A percentile compares a stretch with the other conserved stretches of the same genome.
Evolutionary conservation across 2,797 vertebrate genomes (phyloP).

Genomic region (Tragopan temminckii): DNA sequence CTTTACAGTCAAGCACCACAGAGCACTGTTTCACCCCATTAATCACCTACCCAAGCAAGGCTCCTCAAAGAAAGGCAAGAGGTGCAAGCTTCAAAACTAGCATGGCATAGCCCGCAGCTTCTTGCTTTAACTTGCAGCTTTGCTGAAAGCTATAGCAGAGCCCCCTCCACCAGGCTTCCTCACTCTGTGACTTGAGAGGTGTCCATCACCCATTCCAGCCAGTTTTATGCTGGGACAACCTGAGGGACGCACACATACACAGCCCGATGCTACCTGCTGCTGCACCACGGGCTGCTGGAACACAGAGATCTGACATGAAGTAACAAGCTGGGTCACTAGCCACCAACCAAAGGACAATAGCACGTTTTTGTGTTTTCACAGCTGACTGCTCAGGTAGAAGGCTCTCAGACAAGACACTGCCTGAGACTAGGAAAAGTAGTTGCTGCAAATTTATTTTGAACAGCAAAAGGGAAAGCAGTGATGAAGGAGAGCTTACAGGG

Average conservation of each 20-base stretch:
- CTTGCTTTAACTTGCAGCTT: neutral
- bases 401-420: neutral
- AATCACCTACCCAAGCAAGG: neutral
- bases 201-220: fast-evolving
- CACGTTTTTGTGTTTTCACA: neutral
- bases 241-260: fast-evolving
- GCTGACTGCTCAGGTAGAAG: neutral
- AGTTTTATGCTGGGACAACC: neutral
- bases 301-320: fast-evolving
- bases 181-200: neutral
- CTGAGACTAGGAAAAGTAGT: neutral
- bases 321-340: neutral
- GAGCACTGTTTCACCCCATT: neutral
- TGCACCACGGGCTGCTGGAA: neutral
- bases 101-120: fast-evolving
- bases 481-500: neutral
- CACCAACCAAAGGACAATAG: neutral
- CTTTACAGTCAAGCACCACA: neutral
- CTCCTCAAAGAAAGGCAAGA: neutral
- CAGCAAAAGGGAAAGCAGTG: neutral
- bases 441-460: neutral
- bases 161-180: neutral
- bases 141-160: neutral
- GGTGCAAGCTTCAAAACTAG: neutral
- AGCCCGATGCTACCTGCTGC: fast-evolving